Percentiles rank a stretch among this genome's conserved stretches.
These are phyloP conservation scores for Mastacembelus armatus DNA, from an alignment of 2,797 vertebrate genomes.

Conservation along the genomic window DNA sequence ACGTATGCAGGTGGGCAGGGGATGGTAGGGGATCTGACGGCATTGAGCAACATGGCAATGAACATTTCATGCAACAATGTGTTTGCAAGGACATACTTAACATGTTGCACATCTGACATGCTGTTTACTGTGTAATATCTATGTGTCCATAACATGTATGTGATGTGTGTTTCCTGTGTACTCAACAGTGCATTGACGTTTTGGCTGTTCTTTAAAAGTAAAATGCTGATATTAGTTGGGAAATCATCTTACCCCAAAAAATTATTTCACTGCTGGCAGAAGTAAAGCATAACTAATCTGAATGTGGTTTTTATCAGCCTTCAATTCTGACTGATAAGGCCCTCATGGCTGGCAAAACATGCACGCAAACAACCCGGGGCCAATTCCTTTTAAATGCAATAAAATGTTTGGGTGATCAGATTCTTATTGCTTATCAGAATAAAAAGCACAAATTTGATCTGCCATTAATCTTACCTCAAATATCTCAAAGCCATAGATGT, in stretches of 20 bases:
- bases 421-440: slow-evolving; percentile 20
- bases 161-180: not conserved
- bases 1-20: slow-evolving; percentile 3
- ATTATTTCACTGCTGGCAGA: slow-evolving; percentile 18
- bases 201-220: not conserved
- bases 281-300: slow-evolving; percentile 61
- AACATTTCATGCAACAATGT: not conserved
- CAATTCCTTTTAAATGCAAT: slow-evolving; percentile 41
- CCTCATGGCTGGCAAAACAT: slow-evolving; percentile 38
- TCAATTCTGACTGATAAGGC: slow-evolving; percentile 45
- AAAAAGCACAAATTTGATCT: not conserved
- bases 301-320: slow-evolving; percentile 47
- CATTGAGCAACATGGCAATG: slow-evolving; percentile 41
- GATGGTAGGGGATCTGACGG: not conserved
- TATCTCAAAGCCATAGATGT: slow-evolving; percentile 99
- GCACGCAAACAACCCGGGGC: slow-evolving; percentile 30
- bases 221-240: slow-evolving; percentile 21
- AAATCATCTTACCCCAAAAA: slow-evolving; percentile 21
- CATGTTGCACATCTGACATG: too few species aligned
- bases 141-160: not conserved
- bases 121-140: not conserved
- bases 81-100: slow-evolving; percentile 37
- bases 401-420: slow-evolving; percentile 29
- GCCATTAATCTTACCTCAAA: slow-evolving; percentile 90
- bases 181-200: not conserved